These are phyloP conservation scores for Siniperca knerii DNA, from an alignment of 2,113 vertebrate genomes.

Conservation along the genomic window DNA sequence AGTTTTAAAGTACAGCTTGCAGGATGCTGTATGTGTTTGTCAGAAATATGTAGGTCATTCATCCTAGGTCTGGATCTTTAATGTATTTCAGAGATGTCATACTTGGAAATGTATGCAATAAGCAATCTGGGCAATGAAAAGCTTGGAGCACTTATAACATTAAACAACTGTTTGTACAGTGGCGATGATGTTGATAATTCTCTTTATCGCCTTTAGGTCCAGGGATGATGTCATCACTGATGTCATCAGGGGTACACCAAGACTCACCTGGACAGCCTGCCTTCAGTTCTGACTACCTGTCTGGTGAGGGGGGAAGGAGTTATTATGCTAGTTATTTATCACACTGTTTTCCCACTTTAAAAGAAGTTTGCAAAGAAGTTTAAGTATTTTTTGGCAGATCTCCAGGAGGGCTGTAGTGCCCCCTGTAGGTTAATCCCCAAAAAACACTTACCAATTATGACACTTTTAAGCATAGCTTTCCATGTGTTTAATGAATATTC, in stretches of 20 bases:
- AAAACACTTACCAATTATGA: not conserved
- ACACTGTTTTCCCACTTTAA: not conserved
- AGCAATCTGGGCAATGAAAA: not conserved
- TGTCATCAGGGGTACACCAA: slow-evolving; percentile 74
- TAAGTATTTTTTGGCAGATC: not conserved
- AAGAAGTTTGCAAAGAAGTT: not conserved
- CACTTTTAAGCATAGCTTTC: not conserved
- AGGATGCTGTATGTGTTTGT: not conserved
- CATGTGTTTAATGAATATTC: not conserved
- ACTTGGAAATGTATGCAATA: not conserved
- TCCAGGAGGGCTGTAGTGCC: not conserved
- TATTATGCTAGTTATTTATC: too few species aligned
- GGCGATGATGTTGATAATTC: not conserved
- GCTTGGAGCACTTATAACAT: not conserved
- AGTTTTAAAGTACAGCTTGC: not conserved
- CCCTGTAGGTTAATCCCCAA: not conserved
- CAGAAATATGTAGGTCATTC: not conserved
- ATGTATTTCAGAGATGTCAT: not conserved
- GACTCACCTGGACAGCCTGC: slow-evolving; percentile 75
- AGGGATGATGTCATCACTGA: slow-evolving; percentile 75
- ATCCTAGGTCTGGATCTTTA: not conserved
- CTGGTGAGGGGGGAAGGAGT: slow-evolving; percentile 74
- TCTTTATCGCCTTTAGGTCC: slow-evolving; percentile 60
- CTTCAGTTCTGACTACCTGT: slow-evolving; percentile 77
- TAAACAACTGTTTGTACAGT: not conserved